These are phyloP conservation scores for Pogonocichla stellata DNA, from an alignment of 2,113 vertebrate genomes.

Conservation along the genomic window DNA sequence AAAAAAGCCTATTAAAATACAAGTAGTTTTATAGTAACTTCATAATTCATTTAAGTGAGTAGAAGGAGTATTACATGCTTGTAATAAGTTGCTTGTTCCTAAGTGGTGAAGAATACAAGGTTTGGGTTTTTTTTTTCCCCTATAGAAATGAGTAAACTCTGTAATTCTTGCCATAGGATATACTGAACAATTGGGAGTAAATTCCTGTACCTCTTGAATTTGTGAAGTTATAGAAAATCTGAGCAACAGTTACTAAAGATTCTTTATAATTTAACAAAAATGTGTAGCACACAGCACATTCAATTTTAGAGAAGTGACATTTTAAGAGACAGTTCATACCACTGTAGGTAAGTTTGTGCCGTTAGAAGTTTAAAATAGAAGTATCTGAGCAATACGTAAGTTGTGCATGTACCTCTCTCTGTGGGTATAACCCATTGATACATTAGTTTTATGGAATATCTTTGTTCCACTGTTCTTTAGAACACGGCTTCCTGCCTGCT, in stretches of 20 bases:
- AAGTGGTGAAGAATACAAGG: background rate
- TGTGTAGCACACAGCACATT: background rate
- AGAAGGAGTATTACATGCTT: background rate
- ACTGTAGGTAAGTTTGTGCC: background rate
- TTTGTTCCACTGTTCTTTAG: background rate
- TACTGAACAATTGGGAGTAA: background rate
- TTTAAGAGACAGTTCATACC: background rate
- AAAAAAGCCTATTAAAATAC: background rate
- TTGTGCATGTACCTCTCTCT: background rate
- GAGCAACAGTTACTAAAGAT: background rate
- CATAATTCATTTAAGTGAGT: background rate
- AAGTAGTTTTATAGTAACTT: background rate
- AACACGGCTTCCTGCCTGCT: background rate
- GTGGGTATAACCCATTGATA: background rate
- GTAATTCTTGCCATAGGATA: background rate
- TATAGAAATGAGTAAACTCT: background rate
- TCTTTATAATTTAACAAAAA: background rate
- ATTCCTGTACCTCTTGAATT: background rate
- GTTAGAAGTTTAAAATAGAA: background rate
- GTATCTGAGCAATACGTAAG: background rate
- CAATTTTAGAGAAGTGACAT: rapidly evolving
- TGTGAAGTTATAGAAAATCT: background rate
- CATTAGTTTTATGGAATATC: background rate
- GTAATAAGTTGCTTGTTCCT: background rate
- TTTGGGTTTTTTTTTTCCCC: background rate